phyloP scores from a whole-genome alignment of 92 coral and sea anemone genomes.

The Actinostola sp. region DNA sequence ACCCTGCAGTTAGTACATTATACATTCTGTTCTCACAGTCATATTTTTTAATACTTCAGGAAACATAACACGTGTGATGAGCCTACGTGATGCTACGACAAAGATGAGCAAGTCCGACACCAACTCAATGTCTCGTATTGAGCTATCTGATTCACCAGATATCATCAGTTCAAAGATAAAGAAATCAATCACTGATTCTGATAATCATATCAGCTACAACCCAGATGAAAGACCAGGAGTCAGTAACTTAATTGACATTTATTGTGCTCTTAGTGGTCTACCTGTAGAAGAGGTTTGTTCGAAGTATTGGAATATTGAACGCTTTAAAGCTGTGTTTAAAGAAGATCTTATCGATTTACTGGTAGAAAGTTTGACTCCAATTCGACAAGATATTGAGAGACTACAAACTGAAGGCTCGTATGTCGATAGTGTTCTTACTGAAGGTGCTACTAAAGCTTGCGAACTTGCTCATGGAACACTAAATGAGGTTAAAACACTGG shows the following conservation, averaged over 20 bases:
- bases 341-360: constrained; percentile 66
- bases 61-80: constrained; percentile 72
- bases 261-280: constrained; percentile 59
- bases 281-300: constrained; percentile 47
- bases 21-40: neutral
- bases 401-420: constrained; percentile 45
- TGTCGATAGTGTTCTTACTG: constrained; percentile 43
- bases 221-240: constrained; percentile 69
- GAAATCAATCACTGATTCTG: constrained; percentile 78
- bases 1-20: no score
- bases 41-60: constrained; percentile 19
- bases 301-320: constrained; percentile 57
- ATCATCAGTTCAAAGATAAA: constrained; percentile 60
- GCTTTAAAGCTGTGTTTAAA: constrained; percentile 61
- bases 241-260: constrained; percentile 72
- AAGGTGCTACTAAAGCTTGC: constrained; percentile 56
- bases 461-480: constrained; percentile 49
- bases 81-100: constrained; percentile 67
- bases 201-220: constrained; percentile 67
- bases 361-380: constrained; percentile 36
- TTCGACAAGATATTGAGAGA: constrained; percentile 36
- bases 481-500: constrained; percentile 45
- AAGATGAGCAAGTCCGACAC: constrained; percentile 89
- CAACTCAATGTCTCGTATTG: constrained; percentile 60
- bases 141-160: constrained; percentile 68